Evolutionary conservation across 2,113 vertebrate species (phyloP).

Genomic region (Nyctereutes procyonoides): DNA sequence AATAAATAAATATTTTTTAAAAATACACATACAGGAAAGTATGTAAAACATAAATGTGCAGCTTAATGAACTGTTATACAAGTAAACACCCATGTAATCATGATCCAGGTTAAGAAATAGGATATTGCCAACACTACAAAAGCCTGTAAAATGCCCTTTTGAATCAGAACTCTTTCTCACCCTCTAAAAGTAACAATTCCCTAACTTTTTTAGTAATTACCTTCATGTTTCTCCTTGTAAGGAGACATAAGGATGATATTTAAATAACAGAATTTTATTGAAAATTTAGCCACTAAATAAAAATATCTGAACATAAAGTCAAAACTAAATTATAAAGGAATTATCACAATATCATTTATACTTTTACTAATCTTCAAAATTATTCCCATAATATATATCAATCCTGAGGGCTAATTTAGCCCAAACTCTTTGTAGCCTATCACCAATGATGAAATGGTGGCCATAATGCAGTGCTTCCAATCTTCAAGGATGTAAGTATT

Average conservation of each 20-base stretch:
- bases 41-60: not conserved
- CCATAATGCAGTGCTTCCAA: not conserved
- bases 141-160: not conserved
- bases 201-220: not conserved
- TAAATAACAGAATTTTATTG: not conserved
- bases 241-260: not conserved
- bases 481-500: not conserved
- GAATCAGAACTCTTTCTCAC: not conserved
- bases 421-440: not conserved
- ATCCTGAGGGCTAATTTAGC: not conserved
- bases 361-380: not conserved
- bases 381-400: not conserved
- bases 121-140: not conserved
- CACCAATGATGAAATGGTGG: not conserved
- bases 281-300: not conserved
- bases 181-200: not conserved
- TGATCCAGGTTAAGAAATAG: slow-evolving; percentile 32
- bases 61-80: not conserved
- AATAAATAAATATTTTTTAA: not conserved
- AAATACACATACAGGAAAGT: not conserved
- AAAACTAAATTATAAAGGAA: slow-evolving; percentile 27
- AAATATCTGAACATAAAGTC: not conserved
- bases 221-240: not conserved
- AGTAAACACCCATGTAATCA: not conserved
- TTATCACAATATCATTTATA: not conserved